Conservation (phyloP, 2,113 vertebrate species). For the Zosterops japonicus region DNA sequence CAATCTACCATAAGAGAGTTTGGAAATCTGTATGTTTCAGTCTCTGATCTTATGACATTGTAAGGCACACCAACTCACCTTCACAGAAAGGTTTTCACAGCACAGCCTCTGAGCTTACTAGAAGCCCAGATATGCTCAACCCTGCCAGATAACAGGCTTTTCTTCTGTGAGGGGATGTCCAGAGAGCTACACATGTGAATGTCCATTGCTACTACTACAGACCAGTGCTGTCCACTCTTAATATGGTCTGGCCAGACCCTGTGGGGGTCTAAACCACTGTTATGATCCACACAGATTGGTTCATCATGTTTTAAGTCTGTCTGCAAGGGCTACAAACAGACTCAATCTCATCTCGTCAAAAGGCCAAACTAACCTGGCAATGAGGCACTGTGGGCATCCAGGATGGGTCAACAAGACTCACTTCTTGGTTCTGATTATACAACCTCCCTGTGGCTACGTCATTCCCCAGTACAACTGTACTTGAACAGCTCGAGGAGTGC, state of each 20-base stretch:
- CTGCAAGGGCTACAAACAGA: background rate
- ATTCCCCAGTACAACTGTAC: rapidly evolving
- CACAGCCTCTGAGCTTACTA: background rate
- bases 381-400: background rate
- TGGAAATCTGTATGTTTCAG: rapidly evolving
- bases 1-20: background rate
- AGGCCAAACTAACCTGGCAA: background rate
- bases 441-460: too few species aligned
- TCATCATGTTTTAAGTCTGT: background rate
- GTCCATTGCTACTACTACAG: background rate
- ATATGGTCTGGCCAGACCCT: background rate
- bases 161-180: background rate
- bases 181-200: background rate
- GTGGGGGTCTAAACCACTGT: background rate
- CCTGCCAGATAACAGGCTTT: background rate
- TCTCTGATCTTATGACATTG: background rate
- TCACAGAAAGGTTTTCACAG: background rate
- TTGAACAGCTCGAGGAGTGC: background rate
- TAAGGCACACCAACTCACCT: background rate
- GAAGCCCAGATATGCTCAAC: background rate
- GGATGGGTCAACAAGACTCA: background rate
- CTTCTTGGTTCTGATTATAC: background rate
- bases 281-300: background rate
- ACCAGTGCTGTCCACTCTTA: background rate
- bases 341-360: background rate